Evolutionary conservation across 2,888 invertebrate species (phyloP).

Genomic region (Noctua comes): DNA sequence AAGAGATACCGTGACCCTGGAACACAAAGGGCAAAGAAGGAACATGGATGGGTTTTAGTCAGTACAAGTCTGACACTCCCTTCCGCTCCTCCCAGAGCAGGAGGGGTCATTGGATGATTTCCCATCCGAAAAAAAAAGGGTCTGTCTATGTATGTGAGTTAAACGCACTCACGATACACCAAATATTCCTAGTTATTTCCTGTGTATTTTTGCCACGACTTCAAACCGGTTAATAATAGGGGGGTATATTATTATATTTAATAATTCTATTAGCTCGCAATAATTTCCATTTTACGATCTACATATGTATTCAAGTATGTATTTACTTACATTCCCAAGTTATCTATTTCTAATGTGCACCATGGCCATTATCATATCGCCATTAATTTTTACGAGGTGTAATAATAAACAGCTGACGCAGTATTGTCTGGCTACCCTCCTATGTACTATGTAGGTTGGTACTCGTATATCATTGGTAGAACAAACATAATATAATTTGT

Average conservation of each 20-base stretch:
- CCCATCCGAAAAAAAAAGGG: too few species aligned
- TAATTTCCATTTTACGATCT: neutral
- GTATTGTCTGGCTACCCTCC: neutral
- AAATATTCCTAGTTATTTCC: neutral
- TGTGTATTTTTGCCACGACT: neutral
- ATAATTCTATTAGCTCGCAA: neutral
- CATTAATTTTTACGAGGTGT: conserved; percentile 48
- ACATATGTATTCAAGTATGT: conserved; percentile 7
- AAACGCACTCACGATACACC: neutral
- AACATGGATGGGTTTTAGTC: too few species aligned
- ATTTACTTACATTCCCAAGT: conserved; percentile 8
- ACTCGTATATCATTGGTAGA: conserved; percentile 21
- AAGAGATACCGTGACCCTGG: too few species aligned
- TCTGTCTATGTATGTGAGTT: neutral
- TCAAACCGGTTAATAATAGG: neutral
- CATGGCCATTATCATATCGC: conserved; percentile 25
- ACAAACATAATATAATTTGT: conserved; percentile 35
- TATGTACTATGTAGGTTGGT: neutral
- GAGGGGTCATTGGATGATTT: too few species aligned
- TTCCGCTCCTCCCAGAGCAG: too few species aligned
- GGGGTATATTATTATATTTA: neutral
- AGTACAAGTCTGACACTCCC: too few species aligned
- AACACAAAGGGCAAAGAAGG: too few species aligned
- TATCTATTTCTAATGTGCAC: conserved; percentile 37
- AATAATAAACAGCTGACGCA: conserved; percentile 49